Base-by-base conservation (phyloP, 1,140 invertebrate species). In the Leptinotarsa undecemlineata region DNA sequence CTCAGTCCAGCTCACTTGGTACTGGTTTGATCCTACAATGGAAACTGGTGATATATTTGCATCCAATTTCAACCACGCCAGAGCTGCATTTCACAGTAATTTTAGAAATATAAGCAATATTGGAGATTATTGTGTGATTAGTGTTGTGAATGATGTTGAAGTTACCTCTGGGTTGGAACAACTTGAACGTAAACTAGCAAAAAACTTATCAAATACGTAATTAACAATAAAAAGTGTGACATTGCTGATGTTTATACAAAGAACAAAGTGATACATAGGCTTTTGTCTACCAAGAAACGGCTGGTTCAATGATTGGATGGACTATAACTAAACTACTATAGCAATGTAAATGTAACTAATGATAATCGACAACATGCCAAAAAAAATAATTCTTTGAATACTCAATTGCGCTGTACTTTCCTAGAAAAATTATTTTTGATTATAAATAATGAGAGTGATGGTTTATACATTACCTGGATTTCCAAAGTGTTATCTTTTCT, bases 1-100 rank as follows among this genome's bases (percentile, higher is more conserved):
- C 84, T 96, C 94, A 67, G 92, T 94, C 94, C 95, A 97, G 78
- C 81, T 85, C 86, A 95, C 93, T 89, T 95, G 93, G 81, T 94
- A 95, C 83, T 91, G 92, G 77, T 92, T 90, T 60, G 91, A 90
- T 68, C 90, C 91, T 23, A 94, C 88, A 79, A 91, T 90, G 13
- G 93, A 93, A 51, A 94, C 94, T 19, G 94, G 92, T 64, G 95
- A 85, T 20, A 93, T 89, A 85, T 91, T 93, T 47, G 94, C 94
- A 80, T 85, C 93, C 70, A 96, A 89, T 84, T 96, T 93, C 89
- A 80, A 90, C 87, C 67, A 88, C 88, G 6, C 90, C 88, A 23
- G 86, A 82, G 73, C 87, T 86, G 82, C 92, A 94, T 81, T 91
- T 90, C 57, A 94, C 83, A 2, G 88, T 87, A 81, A 95, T 93